A percentile compares a stretch with the other conserved stretches of the same genome.
Conservation (phyloP, 2,113 vertebrate genomes). For the Maccullochella peelii region DNA sequence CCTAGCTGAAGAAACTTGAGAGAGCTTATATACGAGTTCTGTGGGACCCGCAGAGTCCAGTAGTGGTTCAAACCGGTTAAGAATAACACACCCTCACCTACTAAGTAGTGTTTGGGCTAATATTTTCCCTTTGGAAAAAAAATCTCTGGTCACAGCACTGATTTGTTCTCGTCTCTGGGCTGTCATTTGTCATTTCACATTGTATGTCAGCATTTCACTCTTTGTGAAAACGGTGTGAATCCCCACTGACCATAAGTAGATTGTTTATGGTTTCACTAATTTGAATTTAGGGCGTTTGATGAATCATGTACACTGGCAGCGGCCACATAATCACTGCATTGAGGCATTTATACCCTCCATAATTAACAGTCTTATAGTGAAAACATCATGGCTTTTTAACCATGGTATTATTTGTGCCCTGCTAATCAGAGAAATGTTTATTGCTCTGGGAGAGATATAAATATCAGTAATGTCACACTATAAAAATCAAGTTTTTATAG, state of each 20-base stretch:
- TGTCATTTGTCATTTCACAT: slow-evolving; percentile 76
- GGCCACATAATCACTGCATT: slow-evolving; percentile 62
- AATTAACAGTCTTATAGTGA: slow-evolving; percentile 64
- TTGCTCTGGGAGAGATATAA: slow-evolving; percentile 51
- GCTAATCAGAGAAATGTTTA: slow-evolving; percentile 65
- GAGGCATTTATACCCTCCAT: slow-evolving; percentile 59
- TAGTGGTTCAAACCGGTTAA: slow-evolving; percentile 81
- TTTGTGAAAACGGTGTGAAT: slow-evolving; percentile 58
- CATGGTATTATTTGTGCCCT: slow-evolving; percentile 40
- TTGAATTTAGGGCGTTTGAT: slow-evolving; percentile 73
- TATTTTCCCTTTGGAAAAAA: slow-evolving; percentile 78
- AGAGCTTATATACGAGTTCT: slow-evolving; percentile 83
- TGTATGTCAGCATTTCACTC: slow-evolving; percentile 66
- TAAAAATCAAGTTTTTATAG: slow-evolving; percentile 58
- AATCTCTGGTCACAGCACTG: slow-evolving; percentile 67
- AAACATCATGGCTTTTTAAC: slow-evolving; percentile 45
- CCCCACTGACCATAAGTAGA: slow-evolving; percentile 75
- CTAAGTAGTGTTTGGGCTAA: slow-evolving; percentile 83
- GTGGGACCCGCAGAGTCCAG: slow-evolving; percentile 78
- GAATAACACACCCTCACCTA: slow-evolving; percentile 84
- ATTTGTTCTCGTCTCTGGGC: slow-evolving; percentile 77
- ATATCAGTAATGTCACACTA: slow-evolving; percentile 61
- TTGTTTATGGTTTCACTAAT: slow-evolving; percentile 81
- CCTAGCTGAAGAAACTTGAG: slow-evolving; percentile 79
- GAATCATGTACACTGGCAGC: slow-evolving; percentile 52